Percentiles rank a stretch among this genome's conserved stretches.
Evolutionary conservation across 2,797 vertebrate species (phyloP).

Genomic region (Macropodus opercularis): DNA sequence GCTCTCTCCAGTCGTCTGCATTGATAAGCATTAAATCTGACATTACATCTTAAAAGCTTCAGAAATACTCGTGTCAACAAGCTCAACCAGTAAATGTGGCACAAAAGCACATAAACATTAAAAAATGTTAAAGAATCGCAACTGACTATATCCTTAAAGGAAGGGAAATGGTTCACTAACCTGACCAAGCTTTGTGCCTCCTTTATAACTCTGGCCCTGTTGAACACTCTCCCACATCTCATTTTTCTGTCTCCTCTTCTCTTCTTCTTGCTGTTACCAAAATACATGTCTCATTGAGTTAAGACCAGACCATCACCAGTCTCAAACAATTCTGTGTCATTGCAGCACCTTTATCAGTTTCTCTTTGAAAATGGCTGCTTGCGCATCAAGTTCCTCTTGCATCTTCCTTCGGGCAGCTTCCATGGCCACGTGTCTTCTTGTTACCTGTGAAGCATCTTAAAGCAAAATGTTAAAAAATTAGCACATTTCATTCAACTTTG

Average conservation of each 20-base stretch:
- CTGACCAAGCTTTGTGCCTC: constrained; percentile 55
- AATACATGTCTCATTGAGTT: background rate
- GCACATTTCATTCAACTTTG: too few relatives aligned
- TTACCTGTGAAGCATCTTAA: constrained; percentile 74
- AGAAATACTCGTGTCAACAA: too few relatives aligned
- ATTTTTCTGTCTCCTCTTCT: constrained; percentile 90
- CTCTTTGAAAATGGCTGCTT: constrained; percentile 88
- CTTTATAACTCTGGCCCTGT: constrained; percentile 88
- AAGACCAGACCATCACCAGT: background rate
- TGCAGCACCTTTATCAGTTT: constrained; percentile 85
- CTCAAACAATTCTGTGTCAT: background rate
- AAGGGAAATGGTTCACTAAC: too few relatives aligned
- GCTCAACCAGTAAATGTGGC: too few relatives aligned
- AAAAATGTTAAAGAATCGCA: too few relatives aligned
- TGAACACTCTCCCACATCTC: constrained; percentile 92
- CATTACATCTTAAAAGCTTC: too few relatives aligned
- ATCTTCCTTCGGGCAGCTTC: constrained; percentile 87
- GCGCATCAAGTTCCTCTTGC: constrained; percentile 90
- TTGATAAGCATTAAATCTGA: too few relatives aligned
- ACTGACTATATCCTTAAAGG: too few relatives aligned
- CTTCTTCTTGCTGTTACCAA: constrained; percentile 87
- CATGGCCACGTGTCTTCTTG: constrained; percentile 87
- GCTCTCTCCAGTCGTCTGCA: constrained; percentile 77
- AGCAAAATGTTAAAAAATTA: too few relatives aligned
- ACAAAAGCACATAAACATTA: too few relatives aligned